These are phyloP conservation scores for Sphinx pinastri DNA, from an alignment of 2,888 invertebrate genomes.

Conservation along the genomic window DNA sequence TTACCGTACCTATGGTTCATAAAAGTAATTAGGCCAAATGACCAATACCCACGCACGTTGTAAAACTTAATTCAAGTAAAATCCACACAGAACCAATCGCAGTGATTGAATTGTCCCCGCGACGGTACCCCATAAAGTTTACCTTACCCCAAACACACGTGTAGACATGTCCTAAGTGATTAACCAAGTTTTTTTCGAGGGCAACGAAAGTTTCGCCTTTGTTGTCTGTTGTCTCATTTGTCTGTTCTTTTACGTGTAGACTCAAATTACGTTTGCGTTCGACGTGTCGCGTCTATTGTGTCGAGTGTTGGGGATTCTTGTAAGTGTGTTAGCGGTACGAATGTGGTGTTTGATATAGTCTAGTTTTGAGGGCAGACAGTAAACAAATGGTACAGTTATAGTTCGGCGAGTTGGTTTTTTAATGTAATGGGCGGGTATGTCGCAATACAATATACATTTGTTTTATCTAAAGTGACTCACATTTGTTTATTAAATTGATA, in stretches of 20 bases:
- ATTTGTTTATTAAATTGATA: no score
- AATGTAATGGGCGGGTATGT: no score
- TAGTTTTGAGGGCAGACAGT: no score
- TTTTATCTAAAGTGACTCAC: no score
- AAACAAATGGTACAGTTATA: no score
- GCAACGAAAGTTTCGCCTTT: constrained; percentile 20
- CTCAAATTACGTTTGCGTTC: constrained; percentile 18
- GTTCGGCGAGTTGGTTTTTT: no score
- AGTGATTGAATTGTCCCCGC: constrained; percentile 19
- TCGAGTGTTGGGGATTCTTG: neutral
- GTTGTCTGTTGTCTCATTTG: constrained; percentile 19
- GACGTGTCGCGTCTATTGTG: constrained; percentile 3
- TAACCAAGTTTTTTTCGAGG: constrained; percentile 25
- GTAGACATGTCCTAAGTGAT: constrained; percentile 26
- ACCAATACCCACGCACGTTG: neutral
- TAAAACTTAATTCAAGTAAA: constrained; percentile 16
- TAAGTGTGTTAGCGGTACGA: neutral
- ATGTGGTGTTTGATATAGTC: neutral
- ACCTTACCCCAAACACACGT: constrained; percentile 15
- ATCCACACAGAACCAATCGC: constrained; percentile 14
- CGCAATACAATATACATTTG: no score
- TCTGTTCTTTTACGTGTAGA: constrained; percentile 10
- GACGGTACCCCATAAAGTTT: constrained; percentile 16
- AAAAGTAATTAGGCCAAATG: neutral
- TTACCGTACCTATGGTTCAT: no score